Conservation (phyloP, 2,113 vertebrate genomes). For the Arothron firmamentum region DNA sequence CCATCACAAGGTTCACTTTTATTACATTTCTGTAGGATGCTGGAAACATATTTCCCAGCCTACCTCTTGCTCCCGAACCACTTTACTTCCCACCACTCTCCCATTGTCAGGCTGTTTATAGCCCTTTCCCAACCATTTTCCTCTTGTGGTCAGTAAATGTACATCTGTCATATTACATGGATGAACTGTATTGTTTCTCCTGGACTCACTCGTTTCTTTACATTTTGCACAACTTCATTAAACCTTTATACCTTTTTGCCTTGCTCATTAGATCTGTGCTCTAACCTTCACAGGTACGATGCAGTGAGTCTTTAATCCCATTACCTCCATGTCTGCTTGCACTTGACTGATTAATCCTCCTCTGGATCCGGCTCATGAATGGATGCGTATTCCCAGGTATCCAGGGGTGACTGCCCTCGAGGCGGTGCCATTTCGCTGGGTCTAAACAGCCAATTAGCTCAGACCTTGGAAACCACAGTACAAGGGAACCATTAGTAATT, state of each 20-base stretch:
- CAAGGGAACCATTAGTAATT: constrained; percentile 56
- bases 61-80: neutral
- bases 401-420: constrained; percentile 56
- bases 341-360: constrained; percentile 52
- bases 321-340: constrained; percentile 38
- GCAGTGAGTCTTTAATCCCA: constrained; percentile 37
- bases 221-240: constrained; percentile 16
- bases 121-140: neutral
- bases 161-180: constrained; percentile 4
- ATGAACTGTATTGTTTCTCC: constrained; percentile 11
- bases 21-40: neutral
- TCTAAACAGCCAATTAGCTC: constrained; percentile 70
- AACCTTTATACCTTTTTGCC: constrained; percentile 14
- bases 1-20: too few relatives aligned
- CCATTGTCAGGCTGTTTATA: neutral
- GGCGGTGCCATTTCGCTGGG: constrained; percentile 56
- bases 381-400: constrained; percentile 53
- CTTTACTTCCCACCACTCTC: neutral
- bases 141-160: neutral
- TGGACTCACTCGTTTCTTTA: constrained; percentile 10
- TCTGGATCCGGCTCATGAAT: constrained; percentile 14
- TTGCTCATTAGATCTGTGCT: constrained; percentile 24
- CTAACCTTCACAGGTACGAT: constrained; percentile 33
- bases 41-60: neutral
- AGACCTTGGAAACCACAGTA: constrained; percentile 51